These are phyloP conservation scores for Antechinus stuartii DNA, from an alignment of 2,113 vertebrate genomes.

Conservation along the genomic window DNA sequence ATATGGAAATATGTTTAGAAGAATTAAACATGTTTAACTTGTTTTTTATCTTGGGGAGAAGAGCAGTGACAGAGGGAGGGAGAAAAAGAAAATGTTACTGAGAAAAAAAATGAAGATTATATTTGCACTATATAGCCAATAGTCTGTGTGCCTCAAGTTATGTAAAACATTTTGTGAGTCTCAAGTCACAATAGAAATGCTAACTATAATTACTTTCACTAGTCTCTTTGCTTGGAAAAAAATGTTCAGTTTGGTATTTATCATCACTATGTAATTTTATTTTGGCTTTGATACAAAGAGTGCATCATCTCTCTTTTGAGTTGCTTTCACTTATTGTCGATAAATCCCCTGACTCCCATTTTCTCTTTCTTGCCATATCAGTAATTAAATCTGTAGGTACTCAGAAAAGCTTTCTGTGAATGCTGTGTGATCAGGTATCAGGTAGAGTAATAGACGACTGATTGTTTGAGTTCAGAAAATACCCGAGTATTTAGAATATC, in stretches of 20 bases:
- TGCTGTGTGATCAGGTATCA: neutral
- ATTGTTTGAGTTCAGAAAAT: neutral
- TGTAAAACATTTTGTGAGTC: neutral
- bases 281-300: neutral
- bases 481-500: neutral
- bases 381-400: neutral
- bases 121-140: neutral
- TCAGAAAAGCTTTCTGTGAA: neutral
- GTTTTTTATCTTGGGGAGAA: too few species aligned
- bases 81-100: too few species aligned
- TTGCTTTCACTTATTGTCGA: neutral
- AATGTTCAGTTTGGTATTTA: neutral
- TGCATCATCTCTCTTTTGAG: neutral
- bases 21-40: too few species aligned
- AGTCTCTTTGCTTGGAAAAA: neutral
- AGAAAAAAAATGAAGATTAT: neutral
- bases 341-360: neutral
- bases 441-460: neutral
- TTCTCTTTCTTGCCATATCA: neutral
- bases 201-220: neutral
- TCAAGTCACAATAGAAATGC: neutral
- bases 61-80: too few species aligned
- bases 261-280: neutral
- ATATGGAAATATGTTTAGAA: too few species aligned
- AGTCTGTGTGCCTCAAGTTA: neutral